Base-by-base conservation (phyloP, 2,797 vertebrate genomes). In the Thalassophryne amazonica region DNA sequence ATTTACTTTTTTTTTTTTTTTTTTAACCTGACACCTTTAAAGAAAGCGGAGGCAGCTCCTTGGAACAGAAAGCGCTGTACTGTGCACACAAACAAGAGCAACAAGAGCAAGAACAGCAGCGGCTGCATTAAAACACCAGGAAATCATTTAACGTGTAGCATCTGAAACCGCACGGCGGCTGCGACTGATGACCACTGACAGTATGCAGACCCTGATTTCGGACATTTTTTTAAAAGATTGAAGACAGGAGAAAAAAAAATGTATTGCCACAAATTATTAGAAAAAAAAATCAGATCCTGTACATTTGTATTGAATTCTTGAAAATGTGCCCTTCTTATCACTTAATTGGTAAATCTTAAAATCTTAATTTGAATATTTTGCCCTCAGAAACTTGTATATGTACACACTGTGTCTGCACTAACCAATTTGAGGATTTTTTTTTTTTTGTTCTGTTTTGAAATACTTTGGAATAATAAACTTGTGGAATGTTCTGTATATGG, bases 101-200 rank as follows among this genome's bases (percentile, higher is more conserved):
- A 68, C 83, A 69, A 76, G 61, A 86, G 64, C 79, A 80, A 73
- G 57, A 73, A 60, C 68, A 77, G 77, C 78, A 68, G 72, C 69
- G 49, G 38, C 77, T 76, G 63, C 81, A 73, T 84, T 80, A 75
- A 83, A 83, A 80, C 50, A 48, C 50, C 28, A 73, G 78, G 76
- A 77, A 73, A 71, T 72, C 53, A 66, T 87, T 89, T 85, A 92
- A 90, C 91, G 92, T 92, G 92, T 93, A 93, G 92, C 91, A 91
- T 91, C 87, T 87, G 88, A 92, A 92, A 89, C 89, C 91, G 87
- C 92, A 88, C 88, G 93, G 92, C 93, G 78, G 90, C 92, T 91
- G 87, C 92, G 91, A 92, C 72, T 83, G 72, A 63, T 72, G 79
- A 75, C 43, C 54, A 62, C 67, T 63, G 66, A 60, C 49, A 63